phyloP scores from a whole-genome alignment of 2,888 invertebrate genomes.

The Tetranychus truncatus region DNA sequence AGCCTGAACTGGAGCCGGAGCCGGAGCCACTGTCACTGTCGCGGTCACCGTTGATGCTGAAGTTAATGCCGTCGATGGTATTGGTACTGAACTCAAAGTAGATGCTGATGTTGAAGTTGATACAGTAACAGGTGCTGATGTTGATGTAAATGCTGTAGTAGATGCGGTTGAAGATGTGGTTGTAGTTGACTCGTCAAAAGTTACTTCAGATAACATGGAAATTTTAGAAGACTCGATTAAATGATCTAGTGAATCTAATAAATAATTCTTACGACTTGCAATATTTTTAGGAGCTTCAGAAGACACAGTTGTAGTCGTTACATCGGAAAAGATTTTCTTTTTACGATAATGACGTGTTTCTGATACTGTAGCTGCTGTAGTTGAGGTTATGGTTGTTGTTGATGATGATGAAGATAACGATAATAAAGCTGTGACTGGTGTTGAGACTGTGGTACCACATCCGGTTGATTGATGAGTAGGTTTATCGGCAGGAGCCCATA shows the following conservation, averaged over 20 bases:
- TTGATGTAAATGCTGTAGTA: not conserved
- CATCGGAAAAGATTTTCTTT: not conserved
- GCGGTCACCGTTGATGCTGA: not conserved
- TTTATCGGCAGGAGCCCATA: not conserved
- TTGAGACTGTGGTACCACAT: not conserved
- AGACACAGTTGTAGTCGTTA: not conserved
- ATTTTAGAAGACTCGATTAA: not conserved
- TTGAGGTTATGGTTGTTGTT: not conserved
- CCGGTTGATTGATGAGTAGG: not conserved
- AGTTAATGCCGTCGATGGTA: not conserved
- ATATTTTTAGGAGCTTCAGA: not conserved
- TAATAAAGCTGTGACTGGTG: not conserved
- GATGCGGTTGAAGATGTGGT: not conserved
- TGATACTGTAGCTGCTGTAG: not conserved
- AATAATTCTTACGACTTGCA: not conserved
- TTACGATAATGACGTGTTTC: not conserved
- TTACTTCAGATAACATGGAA: too few relatives aligned
- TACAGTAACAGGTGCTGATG: not conserved
- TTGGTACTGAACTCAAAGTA: not conserved
- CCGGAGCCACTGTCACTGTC: not conserved
- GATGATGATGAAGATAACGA: not conserved
- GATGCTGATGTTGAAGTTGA: not conserved
- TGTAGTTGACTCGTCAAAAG: not conserved
- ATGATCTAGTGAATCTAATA: not conserved
- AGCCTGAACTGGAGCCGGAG: not conserved